These are phyloP conservation scores for Agrochola lychnidis DNA, from an alignment of 2,888 invertebrate genomes.

Conservation along the genomic window DNA sequence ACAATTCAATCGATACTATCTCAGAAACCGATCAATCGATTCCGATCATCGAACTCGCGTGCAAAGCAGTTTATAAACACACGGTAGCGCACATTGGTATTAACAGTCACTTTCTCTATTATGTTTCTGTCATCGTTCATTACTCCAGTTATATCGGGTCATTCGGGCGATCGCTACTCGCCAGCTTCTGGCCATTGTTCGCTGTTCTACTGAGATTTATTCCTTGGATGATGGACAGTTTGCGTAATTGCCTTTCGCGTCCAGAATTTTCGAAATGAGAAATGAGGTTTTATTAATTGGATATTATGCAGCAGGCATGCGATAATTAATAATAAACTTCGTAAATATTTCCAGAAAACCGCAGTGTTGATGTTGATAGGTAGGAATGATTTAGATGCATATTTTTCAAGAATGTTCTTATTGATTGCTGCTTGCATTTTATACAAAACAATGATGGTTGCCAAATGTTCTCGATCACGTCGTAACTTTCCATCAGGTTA, in stretches of 20 bases:
- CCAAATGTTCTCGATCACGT: conserved; percentile 10
- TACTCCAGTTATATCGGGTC: conserved; percentile 59
- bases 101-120: conserved; percentile 71
- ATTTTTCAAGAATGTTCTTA: not conserved
- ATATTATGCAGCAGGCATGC: conserved; percentile 21
- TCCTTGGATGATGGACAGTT: conserved; percentile 55
- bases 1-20: conserved; percentile 48
- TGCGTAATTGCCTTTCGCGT: conserved; percentile 53
- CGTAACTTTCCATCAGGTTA: conserved; percentile 8
- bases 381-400: conserved; percentile 29
- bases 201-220: conserved; percentile 54
- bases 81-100: conserved; percentile 50
- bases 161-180: conserved; percentile 53
- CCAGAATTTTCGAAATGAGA: conserved; percentile 34
- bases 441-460: conserved; percentile 17
- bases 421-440: conserved; percentile 6
- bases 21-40: conserved; percentile 51
- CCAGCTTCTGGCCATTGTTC: conserved; percentile 51
- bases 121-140: conserved; percentile 68
- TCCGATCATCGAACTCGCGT: conserved; percentile 56
- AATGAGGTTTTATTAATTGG: conserved; percentile 23
- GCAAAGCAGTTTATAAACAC: conserved; percentile 46
- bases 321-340: conserved; percentile 25
- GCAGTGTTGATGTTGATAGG: conserved; percentile 5
- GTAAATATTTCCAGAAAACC: conserved; percentile 14